These are phyloP conservation scores for Brachyopa scutellaris DNA, from an alignment of 2,888 invertebrate species.

Conservation along the genomic window DNA sequence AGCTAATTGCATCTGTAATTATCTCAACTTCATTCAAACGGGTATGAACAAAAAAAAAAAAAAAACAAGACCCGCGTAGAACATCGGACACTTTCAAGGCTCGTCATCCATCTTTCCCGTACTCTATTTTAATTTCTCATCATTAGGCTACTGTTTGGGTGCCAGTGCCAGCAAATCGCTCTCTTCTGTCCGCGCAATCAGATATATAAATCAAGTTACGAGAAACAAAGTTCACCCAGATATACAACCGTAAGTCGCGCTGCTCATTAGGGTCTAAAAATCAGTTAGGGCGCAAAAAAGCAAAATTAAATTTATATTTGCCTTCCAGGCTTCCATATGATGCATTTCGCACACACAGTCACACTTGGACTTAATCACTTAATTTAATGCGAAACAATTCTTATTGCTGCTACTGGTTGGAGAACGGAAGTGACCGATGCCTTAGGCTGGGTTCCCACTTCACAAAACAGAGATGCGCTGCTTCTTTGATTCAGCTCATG, in stretches of 20 bases:
- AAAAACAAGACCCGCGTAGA: not conserved
- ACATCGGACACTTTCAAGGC: constrained; percentile 25
- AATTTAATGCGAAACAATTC: constrained; percentile 59
- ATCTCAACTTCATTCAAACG: constrained; percentile 13
- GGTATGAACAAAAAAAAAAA: not conserved
- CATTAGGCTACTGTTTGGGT: constrained; percentile 62
- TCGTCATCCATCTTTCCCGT: constrained; percentile 48
- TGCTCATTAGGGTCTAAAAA: constrained; percentile 59
- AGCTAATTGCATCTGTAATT: constrained; percentile 60
- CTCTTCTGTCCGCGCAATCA: constrained; percentile 13
- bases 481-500: constrained; percentile 15
- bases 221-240: constrained; percentile 34
- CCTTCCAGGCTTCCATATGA: constrained; percentile 25
- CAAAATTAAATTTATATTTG: constrained; percentile 48
- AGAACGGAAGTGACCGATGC: constrained; percentile 50
- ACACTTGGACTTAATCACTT: constrained; percentile 57
- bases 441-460: constrained; percentile 38
- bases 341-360: constrained; percentile 21
- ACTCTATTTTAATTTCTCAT: constrained; percentile 66
- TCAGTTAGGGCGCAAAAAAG: constrained; percentile 54
- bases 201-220: constrained; percentile 17
- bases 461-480: not conserved
- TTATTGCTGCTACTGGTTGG: constrained; percentile 50
- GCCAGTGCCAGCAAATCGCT: constrained; percentile 8
- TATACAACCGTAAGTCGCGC: constrained; percentile 28